phyloP scores from a whole-genome alignment of 2,113 vertebrate genomes.

The Tursiops truncatus region DNA sequence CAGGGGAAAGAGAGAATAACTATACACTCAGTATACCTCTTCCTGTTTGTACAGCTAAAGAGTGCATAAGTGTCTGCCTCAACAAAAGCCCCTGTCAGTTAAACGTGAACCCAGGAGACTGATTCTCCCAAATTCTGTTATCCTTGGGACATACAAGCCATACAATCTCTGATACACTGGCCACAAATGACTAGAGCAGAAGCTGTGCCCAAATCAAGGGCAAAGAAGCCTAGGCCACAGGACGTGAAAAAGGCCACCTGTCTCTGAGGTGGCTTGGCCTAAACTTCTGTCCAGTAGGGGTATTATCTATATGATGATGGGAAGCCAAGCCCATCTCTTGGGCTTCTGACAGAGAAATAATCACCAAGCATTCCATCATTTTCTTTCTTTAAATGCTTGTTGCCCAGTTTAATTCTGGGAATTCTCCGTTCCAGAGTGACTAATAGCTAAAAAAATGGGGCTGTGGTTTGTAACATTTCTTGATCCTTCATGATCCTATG shows the following conservation, averaged over 20 bases:
- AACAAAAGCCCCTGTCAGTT: background rate
- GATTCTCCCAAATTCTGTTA: background rate
- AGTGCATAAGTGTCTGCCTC: background rate
- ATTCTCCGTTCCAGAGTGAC: background rate
- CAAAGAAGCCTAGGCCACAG: background rate
- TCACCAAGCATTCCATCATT: background rate
- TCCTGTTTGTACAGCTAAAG: background rate
- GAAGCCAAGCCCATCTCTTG: background rate
- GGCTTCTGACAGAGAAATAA: background rate
- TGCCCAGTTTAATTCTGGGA: background rate
- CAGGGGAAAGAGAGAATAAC: background rate
- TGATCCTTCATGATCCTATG: background rate
- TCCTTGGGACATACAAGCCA: background rate
- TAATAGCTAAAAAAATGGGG: background rate
- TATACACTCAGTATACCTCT: background rate
- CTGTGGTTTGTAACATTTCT: background rate
- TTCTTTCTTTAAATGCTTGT: background rate
- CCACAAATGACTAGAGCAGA: background rate
- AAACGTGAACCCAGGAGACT: background rate
- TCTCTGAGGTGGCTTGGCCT: background rate
- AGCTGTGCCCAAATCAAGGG: background rate
- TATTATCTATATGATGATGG: background rate
- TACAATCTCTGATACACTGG: background rate
- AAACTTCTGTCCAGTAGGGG: background rate
- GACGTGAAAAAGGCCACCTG: background rate